phyloP scores from a whole-genome alignment of 2,113 vertebrate genomes.

The rat (Rattus norvegicus) region DNA sequence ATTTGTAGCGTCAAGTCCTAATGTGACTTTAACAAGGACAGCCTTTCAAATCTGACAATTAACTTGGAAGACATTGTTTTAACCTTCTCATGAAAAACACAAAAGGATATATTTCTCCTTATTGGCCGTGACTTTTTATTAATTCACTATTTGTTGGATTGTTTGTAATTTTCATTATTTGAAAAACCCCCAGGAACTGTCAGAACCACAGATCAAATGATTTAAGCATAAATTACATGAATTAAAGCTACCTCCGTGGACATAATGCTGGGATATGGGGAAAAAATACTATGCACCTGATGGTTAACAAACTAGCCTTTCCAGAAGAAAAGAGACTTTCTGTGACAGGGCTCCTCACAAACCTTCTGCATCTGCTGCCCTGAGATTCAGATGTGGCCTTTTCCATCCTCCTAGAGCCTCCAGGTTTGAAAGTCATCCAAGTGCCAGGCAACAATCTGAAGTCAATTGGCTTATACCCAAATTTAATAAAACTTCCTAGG shows the following conservation, averaged over 20 bases:
- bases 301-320: constrained; percentile 73
- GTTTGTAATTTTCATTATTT: constrained; percentile 65
- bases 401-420: constrained; percentile 36
- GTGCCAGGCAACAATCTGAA: constrained; percentile 79
- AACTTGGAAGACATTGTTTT: constrained; percentile 70
- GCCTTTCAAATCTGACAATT: constrained; percentile 33
- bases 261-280: constrained; percentile 4
- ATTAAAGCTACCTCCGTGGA: constrained; percentile 63
- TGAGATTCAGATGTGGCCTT: constrained; percentile 72
- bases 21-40: constrained; percentile 54
- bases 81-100: constrained; percentile 57
- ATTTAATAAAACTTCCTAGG: constrained; percentile 87
- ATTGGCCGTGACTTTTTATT: constrained; percentile 63
- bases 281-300: constrained; percentile 62
- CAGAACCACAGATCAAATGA: constrained; percentile 63
- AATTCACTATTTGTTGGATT: constrained; percentile 65
- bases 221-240: constrained; percentile 68
- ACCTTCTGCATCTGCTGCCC: constrained; percentile 66
- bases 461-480: constrained; percentile 82
- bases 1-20: not conserved
- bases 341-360: constrained; percentile 64
- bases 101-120: constrained; percentile 38
- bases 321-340: constrained; percentile 80
- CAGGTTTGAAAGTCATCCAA: constrained; percentile 79
- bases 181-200: constrained; percentile 69